Evolutionary conservation across 1,140 invertebrate species (phyloP), one percentile per base, ranked within the genome.

Genomic region (Ceratina calcarata): DNA sequence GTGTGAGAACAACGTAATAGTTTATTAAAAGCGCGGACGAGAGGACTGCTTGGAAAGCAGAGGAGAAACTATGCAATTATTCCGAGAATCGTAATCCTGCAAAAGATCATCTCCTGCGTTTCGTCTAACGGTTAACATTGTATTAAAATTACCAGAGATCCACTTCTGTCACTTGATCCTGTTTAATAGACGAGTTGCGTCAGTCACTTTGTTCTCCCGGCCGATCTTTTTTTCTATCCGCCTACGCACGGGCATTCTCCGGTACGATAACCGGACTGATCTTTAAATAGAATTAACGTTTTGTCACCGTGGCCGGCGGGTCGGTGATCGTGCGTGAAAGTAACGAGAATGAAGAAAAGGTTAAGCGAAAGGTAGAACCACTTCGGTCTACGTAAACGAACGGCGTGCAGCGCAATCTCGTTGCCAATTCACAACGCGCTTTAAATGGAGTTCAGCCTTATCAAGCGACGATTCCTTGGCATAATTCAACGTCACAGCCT

Each of bases 201-300:
- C 49, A 55, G 51, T 49, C 61, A 67, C 62, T 71, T 78, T 71
- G 68, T 71, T 78, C 67, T 53, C 20, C 18, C 65, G 55, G 37
- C 6, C 2, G 61, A 32, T 53, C 70, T 61, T 16, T 58, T n/a
- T 27, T 27, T 20, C 18, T n/a, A 49, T n/a, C 27, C 69, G 58
- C 76, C 76, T 67, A 78, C 76, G 76, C 22, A 49, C 51, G 37
- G 27, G 69, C 76, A 78, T 78, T 78, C 68, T 78, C 72, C 76
- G 68, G 55, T 72, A 74, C 78, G 78, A 79, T 79, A 79, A 79
- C 78, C 70, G 78, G 78, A 83, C 72, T 74, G 81, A 86, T 84
- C 71, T 74, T 86, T 86, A 86, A 84, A 84, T 86, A 86, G 81
- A 81, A 86, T 72, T 45, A 78, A 49, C 61, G 62, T 86, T 83